Evolutionary conservation across 2,113 vertebrate genomes (phyloP), one percentile per base, ranked within the genome.

Genomic region (Diglossa brunneiventris): DNA sequence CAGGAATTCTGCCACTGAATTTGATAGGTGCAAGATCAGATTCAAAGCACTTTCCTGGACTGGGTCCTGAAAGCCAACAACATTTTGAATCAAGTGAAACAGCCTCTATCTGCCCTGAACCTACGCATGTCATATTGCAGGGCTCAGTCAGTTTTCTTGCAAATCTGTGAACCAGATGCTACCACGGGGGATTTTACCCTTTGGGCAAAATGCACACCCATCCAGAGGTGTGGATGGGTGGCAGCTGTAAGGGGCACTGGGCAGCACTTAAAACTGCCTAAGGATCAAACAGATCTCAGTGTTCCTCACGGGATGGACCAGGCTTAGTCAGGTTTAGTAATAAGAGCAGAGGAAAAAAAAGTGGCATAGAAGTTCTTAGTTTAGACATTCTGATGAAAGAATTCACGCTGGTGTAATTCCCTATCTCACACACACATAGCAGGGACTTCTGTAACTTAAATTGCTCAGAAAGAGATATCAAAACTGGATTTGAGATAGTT

Each of bases 11-110:
- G 87, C 24, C 83, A 78, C 77, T 66, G 83, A 82, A 91, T 79
- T 87, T 89, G 81, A 92, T 2, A 87, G 53, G 63, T 83, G n/a
- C 41, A 87, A 91, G 59, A 90, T 80, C 67, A 80, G 41, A 94
- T 58, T 94, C 66, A 75, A 95, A 84, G 73, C 49, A 80, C 28
- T 91, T 96, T 92, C 33, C 87, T 85, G 74, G 53, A 87, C 5
- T 69, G 55, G 31, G 35, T 79, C 74, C 72, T 80, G 67, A 82
- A 94, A 90, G 35, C 13, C 75, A 91, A 74, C 59, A 79, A 31
- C 33, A 74, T 74, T 89, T 53, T 63, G 53, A 91, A 89, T 62
- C 46, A 35, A 58, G 69, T 28, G 41, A 46, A 89, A 87, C 37
- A 68, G 70, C 12, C 42, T 62, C 1, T 73, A 76, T 76, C 46